Evolutionary conservation across 2,888 invertebrate genomes (phyloP).

Genomic region (Argyresthia goedartella): DNA sequence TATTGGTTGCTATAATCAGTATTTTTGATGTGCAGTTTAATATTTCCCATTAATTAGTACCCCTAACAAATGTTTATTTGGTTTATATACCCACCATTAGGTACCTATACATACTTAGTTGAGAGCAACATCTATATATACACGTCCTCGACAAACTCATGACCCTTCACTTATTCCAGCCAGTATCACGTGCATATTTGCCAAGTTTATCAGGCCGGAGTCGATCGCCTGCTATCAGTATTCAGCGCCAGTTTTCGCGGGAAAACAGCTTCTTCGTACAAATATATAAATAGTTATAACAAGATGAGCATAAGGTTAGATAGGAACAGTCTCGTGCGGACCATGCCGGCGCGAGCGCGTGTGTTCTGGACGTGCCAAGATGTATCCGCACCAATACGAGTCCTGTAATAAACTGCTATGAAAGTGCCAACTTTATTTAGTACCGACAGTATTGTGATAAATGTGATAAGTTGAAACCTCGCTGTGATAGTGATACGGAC

Average conservation of each 20-base stretch:
- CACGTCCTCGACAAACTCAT: conserved; percentile 1
- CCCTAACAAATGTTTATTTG: no score
- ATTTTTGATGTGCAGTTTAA: no score
- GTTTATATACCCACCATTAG: no score
- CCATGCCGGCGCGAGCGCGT: no score
- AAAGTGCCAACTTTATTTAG: neutral
- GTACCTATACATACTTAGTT: no score
- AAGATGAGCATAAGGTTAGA: no score
- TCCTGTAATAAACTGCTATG: neutral
- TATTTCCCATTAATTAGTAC: no score
- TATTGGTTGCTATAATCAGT: no score
- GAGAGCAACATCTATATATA: no score
- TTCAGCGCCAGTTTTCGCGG: conserved; percentile 19
- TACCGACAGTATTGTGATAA: conserved; percentile 20
- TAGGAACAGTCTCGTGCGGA: no score
- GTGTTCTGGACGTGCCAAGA: no score
- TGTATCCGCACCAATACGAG: neutral
- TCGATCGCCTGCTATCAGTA: conserved; percentile 5
- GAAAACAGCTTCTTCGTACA: conserved; percentile 10
- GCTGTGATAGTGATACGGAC: no score
- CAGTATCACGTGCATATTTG: conserved; percentile 6
- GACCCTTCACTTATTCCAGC: conserved; percentile 8
- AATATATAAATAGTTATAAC: neutral
- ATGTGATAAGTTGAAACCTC: conserved; percentile 8
- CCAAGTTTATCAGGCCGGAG: conserved; percentile 9